These are phyloP conservation scores for Parambassis ranga DNA, from an alignment of 2,797 vertebrate genomes.

Conservation along the genomic window DNA sequence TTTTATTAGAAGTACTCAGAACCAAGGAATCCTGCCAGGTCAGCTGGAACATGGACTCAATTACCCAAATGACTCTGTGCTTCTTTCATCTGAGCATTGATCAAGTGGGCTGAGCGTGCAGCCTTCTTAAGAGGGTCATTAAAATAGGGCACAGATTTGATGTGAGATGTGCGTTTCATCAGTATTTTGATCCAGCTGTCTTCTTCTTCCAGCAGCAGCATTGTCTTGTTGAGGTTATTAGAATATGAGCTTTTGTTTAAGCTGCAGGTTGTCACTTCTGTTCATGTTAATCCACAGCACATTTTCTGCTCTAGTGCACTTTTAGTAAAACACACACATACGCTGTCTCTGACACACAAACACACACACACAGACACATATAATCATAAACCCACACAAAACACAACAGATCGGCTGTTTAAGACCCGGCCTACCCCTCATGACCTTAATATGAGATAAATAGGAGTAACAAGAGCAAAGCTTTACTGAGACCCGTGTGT, in stretches of 20 bases:
- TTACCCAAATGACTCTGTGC: conserved; percentile 55
- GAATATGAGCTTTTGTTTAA: conserved; percentile 50
- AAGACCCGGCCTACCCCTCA: conserved; percentile 44
- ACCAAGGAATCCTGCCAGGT: conserved; percentile 52
- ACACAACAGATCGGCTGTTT: conserved; percentile 39
- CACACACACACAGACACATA: conserved; percentile 6
- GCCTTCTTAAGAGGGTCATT: conserved; percentile 37
- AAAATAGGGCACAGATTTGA: conserved; percentile 36
- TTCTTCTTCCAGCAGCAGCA: neutral
- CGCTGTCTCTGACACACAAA: neutral
- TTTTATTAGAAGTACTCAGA: conserved; percentile 34
- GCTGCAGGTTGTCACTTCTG: conserved; percentile 43
- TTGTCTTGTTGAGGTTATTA: conserved; percentile 27
- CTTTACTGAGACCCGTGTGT: neutral
- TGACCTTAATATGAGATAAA: conserved; percentile 72
- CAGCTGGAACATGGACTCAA: conserved; percentile 58
- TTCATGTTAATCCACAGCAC: conserved; percentile 62
- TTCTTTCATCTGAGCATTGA: conserved; percentile 59
- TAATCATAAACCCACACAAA: conserved; percentile 12
- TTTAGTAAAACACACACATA: conserved; percentile 30
- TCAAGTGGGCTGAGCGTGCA: conserved; percentile 46
- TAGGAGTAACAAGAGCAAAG: conserved; percentile 32
- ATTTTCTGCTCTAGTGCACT: conserved; percentile 61
- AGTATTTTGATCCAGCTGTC: neutral
- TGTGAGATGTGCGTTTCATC: neutral